phyloP scores from a whole-genome alignment of 1,140 invertebrate genomes.

The Orius laevigatus region DNA sequence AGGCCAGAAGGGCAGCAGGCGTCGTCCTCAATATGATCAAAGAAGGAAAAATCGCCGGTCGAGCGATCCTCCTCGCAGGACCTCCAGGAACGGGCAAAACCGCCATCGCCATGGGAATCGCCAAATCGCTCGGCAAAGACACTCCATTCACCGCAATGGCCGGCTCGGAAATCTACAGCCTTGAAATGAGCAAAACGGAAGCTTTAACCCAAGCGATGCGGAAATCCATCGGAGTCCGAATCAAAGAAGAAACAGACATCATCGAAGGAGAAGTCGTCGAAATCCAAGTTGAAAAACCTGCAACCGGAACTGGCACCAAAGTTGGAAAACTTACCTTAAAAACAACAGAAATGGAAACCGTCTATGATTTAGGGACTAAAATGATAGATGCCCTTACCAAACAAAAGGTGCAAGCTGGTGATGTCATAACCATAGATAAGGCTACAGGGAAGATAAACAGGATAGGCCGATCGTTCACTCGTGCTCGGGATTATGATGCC shows the following conservation, averaged over 20 bases:
- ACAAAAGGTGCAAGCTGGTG: conserved; percentile 91
- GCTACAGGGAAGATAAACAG: conserved; percentile 93
- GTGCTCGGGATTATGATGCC: conserved; percentile 94
- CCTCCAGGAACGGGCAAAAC: conserved; percentile 97
- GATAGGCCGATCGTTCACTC: conserved; percentile 85
- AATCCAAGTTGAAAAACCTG: conserved; percentile 88
- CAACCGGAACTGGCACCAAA: conserved; percentile 77
- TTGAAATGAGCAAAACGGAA: conserved; percentile 99
- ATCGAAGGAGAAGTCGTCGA: conserved; percentile 99
- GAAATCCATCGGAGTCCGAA: conserved; percentile 93
- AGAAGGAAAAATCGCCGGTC: conserved; percentile 93
- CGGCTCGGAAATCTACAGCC: conserved; percentile 94
- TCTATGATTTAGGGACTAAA: conserved; percentile 96
- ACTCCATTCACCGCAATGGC: conserved; percentile 97
- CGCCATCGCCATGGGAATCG: conserved; percentile 91
- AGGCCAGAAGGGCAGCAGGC: conserved; percentile 82
- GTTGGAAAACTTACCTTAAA: conserved; percentile 85
- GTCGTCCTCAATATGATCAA: conserved; percentile 95
- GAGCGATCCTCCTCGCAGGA: conserved; percentile 88
- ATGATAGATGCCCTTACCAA: conserved; percentile 96
- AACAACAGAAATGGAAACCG: conserved; percentile 99
- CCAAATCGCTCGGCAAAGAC: conserved; percentile 82
- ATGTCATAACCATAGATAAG: conserved; percentile 96
- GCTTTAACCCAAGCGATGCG: conserved; percentile 92
- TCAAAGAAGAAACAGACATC: conserved; percentile 97